Base-by-base conservation (phyloP, 2,113 vertebrate genomes). In the Caranx ignobilis region DNA sequence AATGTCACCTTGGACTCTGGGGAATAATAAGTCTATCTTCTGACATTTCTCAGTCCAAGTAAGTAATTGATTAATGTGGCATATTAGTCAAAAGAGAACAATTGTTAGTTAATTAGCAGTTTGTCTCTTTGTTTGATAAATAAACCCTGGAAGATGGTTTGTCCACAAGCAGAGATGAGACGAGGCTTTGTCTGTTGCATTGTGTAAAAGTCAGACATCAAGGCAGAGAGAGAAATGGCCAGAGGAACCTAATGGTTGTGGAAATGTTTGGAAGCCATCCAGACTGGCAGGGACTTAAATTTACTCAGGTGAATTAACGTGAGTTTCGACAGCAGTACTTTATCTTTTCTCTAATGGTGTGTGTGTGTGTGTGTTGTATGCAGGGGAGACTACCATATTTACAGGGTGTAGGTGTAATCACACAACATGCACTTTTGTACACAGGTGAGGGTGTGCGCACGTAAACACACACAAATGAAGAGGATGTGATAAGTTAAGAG, bases 261-360 rank as follows among this genome's bases (percentile, higher is more conserved):
- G 73, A 85, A 78, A 88, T 80, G 79, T 91, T 89, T 92, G 91
- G 90, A 92, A 88, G 71, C 57, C 73, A 6, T 87, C 91, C 90
- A 92, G 86, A 77, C 68, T 19, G 34, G 67, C 82, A 41, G 71
- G 64, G 75, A 64, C 81, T 85, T 83, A 55, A 71, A 87, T 85
- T 85, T 71, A 79, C 86, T 83, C 19, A 18, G 68, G 61, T 75
- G 76, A 86, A 89, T 90, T 86, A 90, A 84, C 21, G 41, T 79
- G 62, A 78, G 83, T 68, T 87, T 67, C 76, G 84, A 91, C 84
- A 66, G 79, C 76, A 12, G 47, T 73, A 47, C 71, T 87, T 82
- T 62, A 66, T 84, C 77, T 90, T 86, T 10, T 45, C 55, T 59
- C 56, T 71, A 90, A 85, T 72, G 65, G 50, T 62, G 57, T 75